Conservation (phyloP, 2,888 invertebrate species). For the Pterostichus niger region DNA sequence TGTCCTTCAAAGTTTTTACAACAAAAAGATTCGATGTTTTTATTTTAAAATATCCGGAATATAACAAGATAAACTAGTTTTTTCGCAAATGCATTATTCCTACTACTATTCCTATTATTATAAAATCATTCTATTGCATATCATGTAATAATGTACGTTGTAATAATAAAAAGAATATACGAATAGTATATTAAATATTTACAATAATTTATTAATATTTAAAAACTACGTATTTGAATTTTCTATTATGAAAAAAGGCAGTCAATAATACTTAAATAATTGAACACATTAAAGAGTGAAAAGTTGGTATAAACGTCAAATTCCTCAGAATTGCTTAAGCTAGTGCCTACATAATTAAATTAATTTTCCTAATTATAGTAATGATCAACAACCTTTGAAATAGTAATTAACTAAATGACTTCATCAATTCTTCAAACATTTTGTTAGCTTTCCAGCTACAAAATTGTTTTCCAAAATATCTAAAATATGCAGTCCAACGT, state of each 20-base stretch:
- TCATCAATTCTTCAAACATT: background rate
- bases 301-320: background rate
- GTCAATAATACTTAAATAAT: constrained; percentile 25
- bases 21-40: too few species aligned
- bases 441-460: background rate
- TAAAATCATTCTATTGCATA: too few species aligned
- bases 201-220: background rate
- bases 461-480: background rate
- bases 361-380: constrained; percentile 4
- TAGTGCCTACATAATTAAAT: constrained; percentile 4
- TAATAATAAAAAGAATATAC: too few species aligned
- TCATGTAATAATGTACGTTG: too few species aligned
- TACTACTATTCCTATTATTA: too few species aligned
- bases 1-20: constrained; percentile 3
- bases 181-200: too few species aligned
- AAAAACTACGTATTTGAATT: background rate
- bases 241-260: background rate
- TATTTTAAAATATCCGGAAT: too few species aligned
- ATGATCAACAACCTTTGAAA: constrained; percentile 11
- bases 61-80: too few species aligned
- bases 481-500: background rate
- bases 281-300: background rate
- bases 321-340: constrained; percentile 11
- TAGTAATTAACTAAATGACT: constrained; percentile 21
- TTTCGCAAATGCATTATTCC: too few species aligned